phyloP scores from a whole-genome alignment of 2,797 vertebrate genomes.

The Oophaga sylvatica region DNA sequence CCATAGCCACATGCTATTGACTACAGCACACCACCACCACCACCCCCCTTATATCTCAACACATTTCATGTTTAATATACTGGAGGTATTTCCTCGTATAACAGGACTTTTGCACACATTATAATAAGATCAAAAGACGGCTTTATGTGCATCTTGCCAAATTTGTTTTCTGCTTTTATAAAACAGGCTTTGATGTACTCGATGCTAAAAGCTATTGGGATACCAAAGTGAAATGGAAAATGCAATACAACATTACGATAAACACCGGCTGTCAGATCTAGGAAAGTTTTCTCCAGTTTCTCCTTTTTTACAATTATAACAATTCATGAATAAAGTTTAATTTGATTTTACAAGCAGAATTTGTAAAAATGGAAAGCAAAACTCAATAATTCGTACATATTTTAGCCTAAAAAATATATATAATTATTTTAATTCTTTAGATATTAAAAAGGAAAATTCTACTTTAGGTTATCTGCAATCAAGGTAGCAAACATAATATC shows the following conservation, averaged over 20 bases:
- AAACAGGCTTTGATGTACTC: conserved; percentile 24
- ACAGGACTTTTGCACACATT: conserved; percentile 8
- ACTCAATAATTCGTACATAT: background rate
- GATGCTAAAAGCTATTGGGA: conserved; percentile 11
- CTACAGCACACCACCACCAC: background rate
- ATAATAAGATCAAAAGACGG: conserved; percentile 9
- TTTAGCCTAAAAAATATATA: too few relatives aligned
- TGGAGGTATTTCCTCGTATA: background rate
- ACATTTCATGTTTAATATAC: background rate
- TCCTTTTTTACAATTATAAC: background rate
- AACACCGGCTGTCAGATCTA: background rate
- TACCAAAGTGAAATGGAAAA: conserved; percentile 21
- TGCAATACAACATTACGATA: conserved; percentile 3
- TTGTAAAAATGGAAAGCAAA: background rate
- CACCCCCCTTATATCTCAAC: background rate
- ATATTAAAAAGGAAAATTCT: background rate
- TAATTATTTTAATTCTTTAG: background rate
- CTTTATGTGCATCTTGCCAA: conserved; percentile 2
- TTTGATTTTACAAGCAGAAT: background rate
- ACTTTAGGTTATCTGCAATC: background rate
- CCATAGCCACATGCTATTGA: background rate
- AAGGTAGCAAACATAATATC: background rate
- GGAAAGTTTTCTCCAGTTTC: background rate
- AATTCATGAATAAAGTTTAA: background rate
- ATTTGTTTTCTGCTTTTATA: conserved; percentile 29